A percentile compares a stretch with the other conserved stretches of the same genome.
These are phyloP conservation scores for Elachura formosa DNA, from an alignment of 2,113 vertebrate species.

Conservation along the genomic window DNA sequence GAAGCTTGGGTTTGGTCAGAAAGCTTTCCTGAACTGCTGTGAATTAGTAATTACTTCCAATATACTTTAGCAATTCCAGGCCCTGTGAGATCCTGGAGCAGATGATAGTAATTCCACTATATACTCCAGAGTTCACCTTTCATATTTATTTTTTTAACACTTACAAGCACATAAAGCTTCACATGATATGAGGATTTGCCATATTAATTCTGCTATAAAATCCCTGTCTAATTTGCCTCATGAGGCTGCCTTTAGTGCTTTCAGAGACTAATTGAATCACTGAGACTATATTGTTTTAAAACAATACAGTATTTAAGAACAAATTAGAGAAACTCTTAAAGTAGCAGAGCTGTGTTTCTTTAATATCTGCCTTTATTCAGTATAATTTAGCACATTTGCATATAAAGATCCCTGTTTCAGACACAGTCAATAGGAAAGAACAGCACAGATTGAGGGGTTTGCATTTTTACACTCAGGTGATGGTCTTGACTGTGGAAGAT, in stretches of 20 bases:
- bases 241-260: constrained; percentile 16
- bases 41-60: not conserved
- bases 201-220: constrained; percentile 52
- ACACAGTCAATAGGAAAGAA: not conserved
- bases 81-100: not conserved
- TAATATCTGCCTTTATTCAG: not conserved
- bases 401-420: not conserved
- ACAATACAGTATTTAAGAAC: constrained; percentile 21
- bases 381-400: not conserved
- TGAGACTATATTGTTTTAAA: not conserved
- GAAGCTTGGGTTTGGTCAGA: not conserved
- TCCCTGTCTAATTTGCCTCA: constrained; percentile 6
- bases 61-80: not conserved
- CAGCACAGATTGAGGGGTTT: not conserved
- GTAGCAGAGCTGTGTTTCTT: not conserved
- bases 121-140: constrained; percentile 12
- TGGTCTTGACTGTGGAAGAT: not conserved
- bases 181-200: constrained; percentile 36
- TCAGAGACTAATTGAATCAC: constrained; percentile 21
- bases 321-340: not conserved
- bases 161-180: constrained; percentile 16
- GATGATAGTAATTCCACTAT: not conserved
- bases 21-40: constrained; percentile 17
- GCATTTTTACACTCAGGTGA: not conserved
- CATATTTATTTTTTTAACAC: not conserved